Conservation (phyloP, 2,888 invertebrate species). For the Helleia helle region DNA sequence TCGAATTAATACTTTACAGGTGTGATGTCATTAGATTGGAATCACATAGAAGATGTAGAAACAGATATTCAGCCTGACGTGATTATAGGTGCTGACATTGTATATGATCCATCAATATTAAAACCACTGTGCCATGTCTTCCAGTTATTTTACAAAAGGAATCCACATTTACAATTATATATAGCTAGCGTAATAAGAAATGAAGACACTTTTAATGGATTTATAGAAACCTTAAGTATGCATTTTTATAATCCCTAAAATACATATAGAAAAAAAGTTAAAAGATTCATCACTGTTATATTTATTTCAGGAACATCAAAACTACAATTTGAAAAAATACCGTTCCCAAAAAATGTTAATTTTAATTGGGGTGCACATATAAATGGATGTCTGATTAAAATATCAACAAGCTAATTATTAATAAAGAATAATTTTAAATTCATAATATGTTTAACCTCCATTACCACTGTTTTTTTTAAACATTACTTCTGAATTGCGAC, state of each 20-base stretch:
- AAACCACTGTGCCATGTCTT: constrained; percentile 43
- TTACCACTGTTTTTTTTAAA: no score
- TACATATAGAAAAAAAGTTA: background rate
- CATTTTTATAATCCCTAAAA: constrained; percentile 8
- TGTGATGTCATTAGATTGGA: constrained; percentile 49
- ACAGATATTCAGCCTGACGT: constrained; percentile 41
- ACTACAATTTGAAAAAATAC: constrained; percentile 28
- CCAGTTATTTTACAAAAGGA: constrained; percentile 34
- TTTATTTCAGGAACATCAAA: constrained; percentile 35
- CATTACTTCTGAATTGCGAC: no score
- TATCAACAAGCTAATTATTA: constrained; percentile 27
- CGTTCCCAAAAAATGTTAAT: constrained; percentile 24
- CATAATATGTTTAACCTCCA: no score
- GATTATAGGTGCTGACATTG: constrained; percentile 57
- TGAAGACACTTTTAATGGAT: constrained; percentile 73
- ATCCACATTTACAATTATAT: constrained; percentile 39
- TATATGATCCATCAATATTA: constrained; percentile 56
- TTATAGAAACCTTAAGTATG: constrained; percentile 72
- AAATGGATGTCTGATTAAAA: constrained; percentile 38
- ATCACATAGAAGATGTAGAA: constrained; percentile 29
- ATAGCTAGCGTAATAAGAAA: constrained; percentile 74
- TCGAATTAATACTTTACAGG: constrained; percentile 41
- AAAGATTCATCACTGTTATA: constrained; percentile 2
- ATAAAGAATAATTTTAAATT: no score
- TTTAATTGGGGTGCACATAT: constrained; percentile 43